Evolutionary conservation across 2,113 vertebrate genomes (phyloP).

Genomic region (Calypte anna): DNA sequence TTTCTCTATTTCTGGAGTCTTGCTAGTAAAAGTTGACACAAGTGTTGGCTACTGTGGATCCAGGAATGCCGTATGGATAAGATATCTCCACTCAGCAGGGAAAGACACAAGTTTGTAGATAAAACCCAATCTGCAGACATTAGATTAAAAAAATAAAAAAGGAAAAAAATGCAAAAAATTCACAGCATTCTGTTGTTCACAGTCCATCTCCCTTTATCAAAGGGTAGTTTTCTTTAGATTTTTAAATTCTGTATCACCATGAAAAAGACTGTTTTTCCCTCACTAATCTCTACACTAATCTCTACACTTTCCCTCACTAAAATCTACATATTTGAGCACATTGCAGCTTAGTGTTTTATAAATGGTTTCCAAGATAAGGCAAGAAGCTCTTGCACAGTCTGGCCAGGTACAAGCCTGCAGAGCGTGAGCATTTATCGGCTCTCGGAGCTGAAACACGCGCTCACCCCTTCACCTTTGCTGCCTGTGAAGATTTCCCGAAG

Average conservation of each 20-base stretch:
- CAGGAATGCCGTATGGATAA: not conserved
- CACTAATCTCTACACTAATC: no score
- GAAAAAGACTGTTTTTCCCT: not conserved
- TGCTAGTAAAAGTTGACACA: not conserved
- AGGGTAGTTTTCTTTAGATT: not conserved
- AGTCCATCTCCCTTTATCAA: not conserved
- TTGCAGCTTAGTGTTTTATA: not conserved
- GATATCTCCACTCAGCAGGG: not conserved
- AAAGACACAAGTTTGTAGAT: not conserved
- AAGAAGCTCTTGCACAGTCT: not conserved
- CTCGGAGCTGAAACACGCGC: not conserved
- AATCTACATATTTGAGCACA: accelerated
- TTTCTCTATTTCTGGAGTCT: not conserved
- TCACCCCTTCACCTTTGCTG: not conserved
- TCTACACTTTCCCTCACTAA: not conserved
- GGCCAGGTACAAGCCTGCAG: not conserved
- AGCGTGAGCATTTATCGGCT: accelerated
- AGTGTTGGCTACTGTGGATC: not conserved
- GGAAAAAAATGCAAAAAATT: not conserved
- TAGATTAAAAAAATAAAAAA: not conserved
- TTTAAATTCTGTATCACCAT: not conserved
- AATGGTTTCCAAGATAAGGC: not conserved
- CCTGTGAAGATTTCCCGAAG: accelerated
- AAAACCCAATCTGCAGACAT: not conserved
- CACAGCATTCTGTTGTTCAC: not conserved